Evolutionary conservation across 2,797 vertebrate genomes (phyloP).

Genomic region (Hephaestus fuliginosus): DNA sequence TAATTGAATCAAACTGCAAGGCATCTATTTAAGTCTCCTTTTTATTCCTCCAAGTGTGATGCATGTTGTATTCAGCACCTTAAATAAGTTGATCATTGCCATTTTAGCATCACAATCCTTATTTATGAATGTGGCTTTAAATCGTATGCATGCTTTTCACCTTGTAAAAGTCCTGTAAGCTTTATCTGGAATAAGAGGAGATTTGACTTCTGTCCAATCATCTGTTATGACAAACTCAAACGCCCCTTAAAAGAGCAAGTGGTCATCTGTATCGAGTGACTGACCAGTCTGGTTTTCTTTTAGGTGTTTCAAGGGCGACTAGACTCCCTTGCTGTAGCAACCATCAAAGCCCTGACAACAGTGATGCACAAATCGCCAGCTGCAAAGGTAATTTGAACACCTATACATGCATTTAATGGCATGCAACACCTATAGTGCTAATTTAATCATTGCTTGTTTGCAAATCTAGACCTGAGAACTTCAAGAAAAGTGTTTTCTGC

Average conservation of each 20-base stretch:
- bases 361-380: slow-evolving; percentile 98
- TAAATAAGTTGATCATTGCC: slow-evolving; percentile 26
- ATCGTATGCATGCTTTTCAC: slow-evolving; percentile 61
- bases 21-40: slow-evolving; percentile 22
- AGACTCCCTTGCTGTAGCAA: slow-evolving; percentile 93
- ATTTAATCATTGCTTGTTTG: background rate
- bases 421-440: too few relatives aligned
- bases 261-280: slow-evolving; percentile 11
- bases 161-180: slow-evolving; percentile 14
- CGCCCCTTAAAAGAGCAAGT: background rate
- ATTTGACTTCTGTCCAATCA: slow-evolving; percentile 20
- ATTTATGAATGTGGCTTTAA: slow-evolving; percentile 33
- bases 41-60: slow-evolving; percentile 45
- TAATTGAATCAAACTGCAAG: slow-evolving; percentile 58
- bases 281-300: slow-evolving; percentile 37
- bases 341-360: slow-evolving; percentile 96
- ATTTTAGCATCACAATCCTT: slow-evolving; percentile 24
- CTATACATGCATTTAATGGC: background rate
- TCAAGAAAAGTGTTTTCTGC: too few relatives aligned
- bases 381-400: slow-evolving; percentile 90
- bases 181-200: slow-evolving; percentile 54
- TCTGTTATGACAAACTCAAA: background rate
- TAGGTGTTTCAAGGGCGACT: slow-evolving; percentile 95
- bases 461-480: too few relatives aligned
- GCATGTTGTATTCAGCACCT: slow-evolving; percentile 47